Percentiles rank a stretch among this genome's conserved stretches.
Evolutionary conservation across 1,140 invertebrate genomes (phyloP).

Genomic region (Aporrectodea caliginosa): DNA sequence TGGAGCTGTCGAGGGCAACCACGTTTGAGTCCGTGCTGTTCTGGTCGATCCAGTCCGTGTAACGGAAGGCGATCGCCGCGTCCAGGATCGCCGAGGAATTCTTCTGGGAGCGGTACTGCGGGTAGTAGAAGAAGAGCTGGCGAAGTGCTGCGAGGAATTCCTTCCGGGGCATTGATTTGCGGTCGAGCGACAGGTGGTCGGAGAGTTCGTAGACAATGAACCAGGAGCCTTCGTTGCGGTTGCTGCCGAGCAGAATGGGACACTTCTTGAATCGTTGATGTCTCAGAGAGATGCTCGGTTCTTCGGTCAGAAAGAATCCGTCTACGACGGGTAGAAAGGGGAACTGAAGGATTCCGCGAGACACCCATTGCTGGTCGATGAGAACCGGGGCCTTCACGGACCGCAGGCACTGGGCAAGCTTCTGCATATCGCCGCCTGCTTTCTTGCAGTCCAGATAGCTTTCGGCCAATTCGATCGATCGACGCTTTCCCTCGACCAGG

Average conservation of each 20-base stretch:
- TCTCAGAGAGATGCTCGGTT: slow-evolving; percentile 70
- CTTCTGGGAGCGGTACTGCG: slow-evolving; percentile 38
- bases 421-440: slow-evolving; percentile 58
- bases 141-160: slow-evolving; percentile 63
- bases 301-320: slow-evolving; percentile 82
- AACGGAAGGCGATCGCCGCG: slow-evolving; percentile 79
- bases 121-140: slow-evolving; percentile 40
- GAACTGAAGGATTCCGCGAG: slow-evolving; percentile 63
- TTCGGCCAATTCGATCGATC: slow-evolving; percentile 78
- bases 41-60: slow-evolving; percentile 84
- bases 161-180: slow-evolving; percentile 61
- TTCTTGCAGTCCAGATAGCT: slow-evolving; percentile 66
- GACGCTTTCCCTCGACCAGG: slow-evolving; percentile 71
- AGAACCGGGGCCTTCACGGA: slow-evolving; percentile 67
- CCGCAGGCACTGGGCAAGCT: slow-evolving; percentile 74
- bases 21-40: slow-evolving; percentile 78
- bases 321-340: slow-evolving; percentile 89
- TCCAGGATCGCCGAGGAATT: slow-evolving; percentile 63
- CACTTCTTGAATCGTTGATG: slow-evolving; percentile 88
- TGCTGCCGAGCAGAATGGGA: slow-evolving; percentile 85
- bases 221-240: slow-evolving; percentile 84
- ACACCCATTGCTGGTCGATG: slow-evolving; percentile 76
- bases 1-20: slow-evolving; percentile 83
- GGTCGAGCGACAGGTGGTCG: slow-evolving; percentile 38
- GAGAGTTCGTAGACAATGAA: slow-evolving; percentile 81